Evolutionary conservation across 2,888 invertebrate species (phyloP).

Genomic region (Cataglyphis altisquamis): DNA sequence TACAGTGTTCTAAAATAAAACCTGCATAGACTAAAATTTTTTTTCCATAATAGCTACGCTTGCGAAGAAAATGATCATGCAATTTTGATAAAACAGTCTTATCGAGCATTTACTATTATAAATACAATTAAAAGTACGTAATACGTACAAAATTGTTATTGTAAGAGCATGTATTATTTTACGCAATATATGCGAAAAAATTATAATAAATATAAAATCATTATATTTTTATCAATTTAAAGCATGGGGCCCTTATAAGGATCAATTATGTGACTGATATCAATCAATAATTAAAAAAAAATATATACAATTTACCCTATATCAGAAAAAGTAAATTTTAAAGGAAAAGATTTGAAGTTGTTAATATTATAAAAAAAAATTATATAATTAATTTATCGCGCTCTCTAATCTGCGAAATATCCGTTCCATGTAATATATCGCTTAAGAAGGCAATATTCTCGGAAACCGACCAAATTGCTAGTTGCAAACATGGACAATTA

Average conservation of each 20-base stretch:
- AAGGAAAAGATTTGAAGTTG: neutral
- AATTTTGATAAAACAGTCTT: neutral
- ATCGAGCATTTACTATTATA: neutral
- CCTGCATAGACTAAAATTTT: neutral
- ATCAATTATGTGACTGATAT: neutral
- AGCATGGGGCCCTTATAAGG: neutral
- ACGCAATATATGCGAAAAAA: neutral
- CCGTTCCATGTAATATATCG: neutral
- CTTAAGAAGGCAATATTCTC: neutral
- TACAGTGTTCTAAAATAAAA: neutral
- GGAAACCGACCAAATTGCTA: neutral
- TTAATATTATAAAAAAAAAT: neutral
- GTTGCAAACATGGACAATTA: neutral
- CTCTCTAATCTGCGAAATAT: neutral
- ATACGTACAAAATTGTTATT: neutral
- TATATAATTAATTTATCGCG: constrained; percentile 24
- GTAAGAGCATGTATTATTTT: neutral
- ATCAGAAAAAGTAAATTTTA: neutral
- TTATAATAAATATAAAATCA: neutral
- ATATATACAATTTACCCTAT: neutral
- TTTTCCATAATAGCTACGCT: neutral
- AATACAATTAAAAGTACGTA: neutral
- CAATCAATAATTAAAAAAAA: neutral
- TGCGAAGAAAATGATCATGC: neutral
- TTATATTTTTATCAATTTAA: neutral